Conservation (phyloP, 2,888 invertebrate genomes). For the Cinara cedri region DNA sequence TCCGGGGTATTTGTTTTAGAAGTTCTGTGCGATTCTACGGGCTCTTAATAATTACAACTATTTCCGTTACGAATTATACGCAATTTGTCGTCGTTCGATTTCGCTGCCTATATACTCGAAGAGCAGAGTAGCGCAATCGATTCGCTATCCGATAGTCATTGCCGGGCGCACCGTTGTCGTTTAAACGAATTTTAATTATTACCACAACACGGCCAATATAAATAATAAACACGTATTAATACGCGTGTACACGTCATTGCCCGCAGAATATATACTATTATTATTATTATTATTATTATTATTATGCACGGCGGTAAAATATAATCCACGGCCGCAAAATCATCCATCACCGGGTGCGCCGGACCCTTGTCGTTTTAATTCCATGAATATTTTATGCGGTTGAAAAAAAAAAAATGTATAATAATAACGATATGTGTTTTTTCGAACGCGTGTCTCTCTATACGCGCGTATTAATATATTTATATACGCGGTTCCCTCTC, state of each 20-base stretch:
- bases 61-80: no score
- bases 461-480: neutral
- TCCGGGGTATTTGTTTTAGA: no score
- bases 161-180: no score
- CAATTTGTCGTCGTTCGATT: no score
- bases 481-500: no score
- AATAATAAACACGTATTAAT: conserved; percentile 34
- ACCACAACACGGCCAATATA: neutral
- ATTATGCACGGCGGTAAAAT: conserved; percentile 21
- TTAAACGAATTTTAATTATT: neutral
- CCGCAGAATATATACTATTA: neutral
- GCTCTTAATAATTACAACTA: no score
- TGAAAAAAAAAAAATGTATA: conserved; percentile 14
- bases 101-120: no score
- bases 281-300: conserved; percentile 31
- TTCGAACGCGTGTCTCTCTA: neutral
- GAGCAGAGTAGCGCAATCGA: no score
- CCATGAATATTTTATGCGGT: conserved; percentile 44
- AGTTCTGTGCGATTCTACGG: no score
- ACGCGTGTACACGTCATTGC: neutral
- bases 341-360: conserved; percentile 31
- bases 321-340: conserved; percentile 25
- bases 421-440: neutral
- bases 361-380: conserved; percentile 45
- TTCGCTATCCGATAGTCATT: no score